Conservation (phyloP, 2,113 vertebrate species). For the Sylvilagus bachmani region DNA sequence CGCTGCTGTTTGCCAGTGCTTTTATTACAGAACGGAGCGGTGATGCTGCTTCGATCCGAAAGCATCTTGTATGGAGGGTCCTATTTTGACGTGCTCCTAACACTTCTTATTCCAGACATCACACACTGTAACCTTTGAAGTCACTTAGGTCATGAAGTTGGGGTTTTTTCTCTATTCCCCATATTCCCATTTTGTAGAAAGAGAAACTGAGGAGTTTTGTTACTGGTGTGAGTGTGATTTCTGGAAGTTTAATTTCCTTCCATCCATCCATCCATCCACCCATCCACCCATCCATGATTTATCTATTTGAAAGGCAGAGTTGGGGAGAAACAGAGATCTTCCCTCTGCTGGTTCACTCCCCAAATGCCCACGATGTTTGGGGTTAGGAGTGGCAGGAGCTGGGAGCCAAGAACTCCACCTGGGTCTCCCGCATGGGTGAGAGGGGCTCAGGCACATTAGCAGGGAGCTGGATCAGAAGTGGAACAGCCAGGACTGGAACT, state of each 20-base stretch:
- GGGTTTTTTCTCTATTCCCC: not conserved
- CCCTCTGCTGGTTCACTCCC: too few species aligned
- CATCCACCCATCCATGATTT: too few species aligned
- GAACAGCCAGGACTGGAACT: too few species aligned
- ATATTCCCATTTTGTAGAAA: constrained; percentile 51
- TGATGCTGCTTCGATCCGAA: constrained; percentile 37
- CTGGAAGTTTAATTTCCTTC: not conserved
- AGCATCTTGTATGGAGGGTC: not conserved
- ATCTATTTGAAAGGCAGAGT: too few species aligned
- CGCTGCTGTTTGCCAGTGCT: constrained; percentile 67
- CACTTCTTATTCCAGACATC: not conserved
- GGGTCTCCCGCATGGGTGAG: too few species aligned
- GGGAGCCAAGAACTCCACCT: too few species aligned
- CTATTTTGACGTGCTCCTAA: constrained; percentile 55
- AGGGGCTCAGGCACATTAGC: too few species aligned
- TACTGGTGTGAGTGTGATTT: not conserved
- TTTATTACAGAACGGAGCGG: constrained; percentile 51
- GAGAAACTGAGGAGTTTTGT: constrained; percentile 28
- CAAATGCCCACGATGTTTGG: too few species aligned
- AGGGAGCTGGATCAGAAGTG: too few species aligned
- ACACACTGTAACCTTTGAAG: not conserved
- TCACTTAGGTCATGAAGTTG: not conserved
- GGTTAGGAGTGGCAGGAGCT: too few species aligned
- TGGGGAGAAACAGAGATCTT: too few species aligned
- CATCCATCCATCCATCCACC: too few species aligned